A percentile compares a stretch with the other conserved stretches of the same genome.
Evolutionary conservation across 2,888 invertebrate species (phyloP).

Genomic region (Megaustenia siamemsis): DNA sequence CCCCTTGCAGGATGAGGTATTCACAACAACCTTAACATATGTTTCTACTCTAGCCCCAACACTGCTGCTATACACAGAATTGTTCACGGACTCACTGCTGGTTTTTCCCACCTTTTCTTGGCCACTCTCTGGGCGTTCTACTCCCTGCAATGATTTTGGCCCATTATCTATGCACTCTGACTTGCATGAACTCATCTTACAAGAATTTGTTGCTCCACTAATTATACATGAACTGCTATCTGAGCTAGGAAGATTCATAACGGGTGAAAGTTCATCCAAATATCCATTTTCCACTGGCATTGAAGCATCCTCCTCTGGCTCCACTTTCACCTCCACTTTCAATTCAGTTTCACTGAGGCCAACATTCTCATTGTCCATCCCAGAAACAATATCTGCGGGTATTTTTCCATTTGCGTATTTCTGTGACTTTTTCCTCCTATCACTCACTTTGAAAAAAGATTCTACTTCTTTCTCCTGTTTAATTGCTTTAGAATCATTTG

Average conservation of each 20-base stretch:
- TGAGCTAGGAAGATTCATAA: neutral
- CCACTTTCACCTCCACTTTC: neutral
- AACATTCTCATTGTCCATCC: neutral
- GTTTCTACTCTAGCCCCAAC: slow-evolving; percentile 16
- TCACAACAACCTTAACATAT: slow-evolving; percentile 24
- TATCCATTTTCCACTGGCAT: slow-evolving; percentile 44
- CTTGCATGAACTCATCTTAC: neutral
- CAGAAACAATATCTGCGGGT: neutral
- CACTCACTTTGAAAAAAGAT: neutral
- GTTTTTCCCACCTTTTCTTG: neutral
- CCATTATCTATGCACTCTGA: slow-evolving; percentile 3
- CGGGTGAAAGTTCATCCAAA: slow-evolving; percentile 38
- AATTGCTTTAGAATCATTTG: neutral
- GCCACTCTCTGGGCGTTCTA: slow-evolving; percentile 31
- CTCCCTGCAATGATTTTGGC: slow-evolving; percentile 36
- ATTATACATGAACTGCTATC: neutral
- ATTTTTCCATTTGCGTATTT: neutral
- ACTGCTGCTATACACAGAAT: slow-evolving; percentile 28
- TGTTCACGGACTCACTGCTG: slow-evolving; percentile 13
- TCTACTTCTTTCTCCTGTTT: neutral
- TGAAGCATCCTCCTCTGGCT: neutral
- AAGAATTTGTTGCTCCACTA: neutral
- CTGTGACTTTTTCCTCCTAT: neutral
- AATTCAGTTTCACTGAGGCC: too few species aligned
- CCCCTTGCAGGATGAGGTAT: slow-evolving; percentile 55